These are phyloP conservation scores for Bergia sp. DNA, from an alignment of 92 coral and sea anemone genomes.

Conservation along the genomic window DNA sequence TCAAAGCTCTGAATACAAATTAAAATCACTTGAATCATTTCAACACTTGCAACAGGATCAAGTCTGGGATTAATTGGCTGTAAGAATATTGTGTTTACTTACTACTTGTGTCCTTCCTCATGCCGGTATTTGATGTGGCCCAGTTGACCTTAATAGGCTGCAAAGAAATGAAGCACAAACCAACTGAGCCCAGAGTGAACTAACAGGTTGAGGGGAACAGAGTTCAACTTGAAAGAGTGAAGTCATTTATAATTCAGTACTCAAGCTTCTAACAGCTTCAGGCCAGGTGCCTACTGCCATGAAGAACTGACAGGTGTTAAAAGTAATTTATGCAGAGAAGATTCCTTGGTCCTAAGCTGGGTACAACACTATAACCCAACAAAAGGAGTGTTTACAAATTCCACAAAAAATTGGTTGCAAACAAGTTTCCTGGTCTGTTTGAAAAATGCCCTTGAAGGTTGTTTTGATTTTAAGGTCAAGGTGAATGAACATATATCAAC, in stretches of 20 bases:
- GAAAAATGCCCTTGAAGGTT: conserved; percentile 7
- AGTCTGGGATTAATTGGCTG: not conserved
- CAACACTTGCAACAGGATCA: not conserved
- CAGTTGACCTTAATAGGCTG: conserved; percentile 46
- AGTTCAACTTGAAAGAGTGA: conserved; percentile 42
- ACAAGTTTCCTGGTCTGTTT: not conserved
- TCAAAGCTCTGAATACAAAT: not conserved
- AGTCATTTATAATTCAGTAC: conserved; percentile 40
- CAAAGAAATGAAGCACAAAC: conserved; percentile 7
- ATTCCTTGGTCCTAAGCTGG: conserved; percentile 26
- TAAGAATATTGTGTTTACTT: not conserved
- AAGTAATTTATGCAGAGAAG: conserved; percentile 36
- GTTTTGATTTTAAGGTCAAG: conserved; percentile 40
- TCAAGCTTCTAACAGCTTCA: conserved; percentile 41
- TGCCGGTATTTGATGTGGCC: conserved; percentile 42
- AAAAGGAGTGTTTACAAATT: not conserved
- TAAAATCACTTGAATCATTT: conserved; percentile 20
- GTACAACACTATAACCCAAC: not conserved
- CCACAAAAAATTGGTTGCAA: conserved; percentile 6
- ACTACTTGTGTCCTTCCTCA: conserved; percentile 45
- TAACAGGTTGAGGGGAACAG: conserved; percentile 23
- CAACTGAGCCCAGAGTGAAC: conserved; percentile 22
- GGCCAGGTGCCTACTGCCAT: conserved; percentile 38
- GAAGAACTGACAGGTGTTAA: conserved; percentile 31
- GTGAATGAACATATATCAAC: not conserved